Evolutionary conservation across 2,797 vertebrate genomes (phyloP), one percentile per base, ranked within the genome.

Genomic region (Netta rufina): DNA sequence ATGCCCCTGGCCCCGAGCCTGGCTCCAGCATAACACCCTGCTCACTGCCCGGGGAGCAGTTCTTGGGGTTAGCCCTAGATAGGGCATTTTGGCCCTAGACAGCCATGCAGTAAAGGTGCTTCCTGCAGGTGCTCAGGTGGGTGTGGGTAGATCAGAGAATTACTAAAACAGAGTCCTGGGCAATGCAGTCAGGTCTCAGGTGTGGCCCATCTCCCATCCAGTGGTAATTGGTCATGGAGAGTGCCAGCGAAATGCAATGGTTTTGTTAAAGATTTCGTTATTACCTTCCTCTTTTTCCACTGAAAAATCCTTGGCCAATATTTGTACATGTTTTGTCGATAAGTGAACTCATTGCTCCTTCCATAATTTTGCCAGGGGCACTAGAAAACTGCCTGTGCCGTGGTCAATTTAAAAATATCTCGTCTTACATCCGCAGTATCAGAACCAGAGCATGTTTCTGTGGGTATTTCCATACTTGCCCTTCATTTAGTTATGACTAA

Each of bases 131-230:
- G 47, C 2, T 58, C 8, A 0, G 3, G 24, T 18, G 8, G 18
- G 4, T 11, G 8, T 8, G 18, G 45, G 45, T 13, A 8, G 14
- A 5, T 60, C n/a, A 5, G 53, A 64, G 91, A 39, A 6, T 22
- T 6, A 1, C 0, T 32, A 9, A 9, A 4, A 1, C 6, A 3
- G 36, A 6, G 27, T 17, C 24, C 20, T 13, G 39, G 47, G 67
- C 81, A 54, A 41, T 3, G 49, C 15, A 3, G 7, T 7, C 45
- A 19, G 11, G 25, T 18, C 20, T 13, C 20, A 13, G 27, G 17
- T 28, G 49, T 13, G 33, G 13, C 28, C 30, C 21, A 45, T 47
- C 39, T n/a, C 33, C 7, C 28, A 13, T 3, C 30, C n/a, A 6
- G 33, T 0, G 39, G 21, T 21, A 9, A 13, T 2, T 3, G 16